Evolutionary conservation across 2,113 vertebrate genomes (phyloP).

Genomic region (Buteo buteo): DNA sequence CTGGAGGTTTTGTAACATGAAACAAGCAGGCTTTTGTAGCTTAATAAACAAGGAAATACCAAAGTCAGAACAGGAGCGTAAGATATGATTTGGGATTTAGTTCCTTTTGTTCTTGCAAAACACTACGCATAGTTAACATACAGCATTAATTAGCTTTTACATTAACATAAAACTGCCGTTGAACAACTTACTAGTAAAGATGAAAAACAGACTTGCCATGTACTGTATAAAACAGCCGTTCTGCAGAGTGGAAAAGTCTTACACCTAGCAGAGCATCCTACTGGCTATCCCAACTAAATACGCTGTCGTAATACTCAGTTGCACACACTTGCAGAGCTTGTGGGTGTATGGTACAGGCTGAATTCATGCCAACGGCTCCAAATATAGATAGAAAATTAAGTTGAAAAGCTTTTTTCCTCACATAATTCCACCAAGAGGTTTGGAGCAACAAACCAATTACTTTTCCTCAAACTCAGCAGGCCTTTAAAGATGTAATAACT

Average conservation of each 20-base stretch:
- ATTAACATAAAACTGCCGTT: background rate
- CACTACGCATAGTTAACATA: background rate
- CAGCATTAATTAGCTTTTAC: background rate
- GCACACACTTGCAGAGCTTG: background rate
- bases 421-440: constrained; percentile 43
- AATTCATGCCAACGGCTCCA: constrained; percentile 26
- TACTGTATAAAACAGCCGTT: background rate
- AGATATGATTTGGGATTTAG: background rate
- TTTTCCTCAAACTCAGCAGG: constrained; percentile 35
- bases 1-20: background rate
- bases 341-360: background rate
- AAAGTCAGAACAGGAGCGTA: background rate
- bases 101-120: constrained; percentile 13
- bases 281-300: background rate
- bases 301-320: background rate
- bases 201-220: background rate
- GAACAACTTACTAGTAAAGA: background rate
- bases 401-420: constrained; percentile 27
- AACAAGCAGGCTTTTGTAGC: background rate
- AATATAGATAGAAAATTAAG: constrained; percentile 49
- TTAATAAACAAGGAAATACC: background rate
- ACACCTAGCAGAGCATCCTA: background rate
- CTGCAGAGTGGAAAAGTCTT: background rate
- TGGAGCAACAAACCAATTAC: constrained; percentile 59
- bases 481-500: constrained; percentile 48